Base-by-base conservation (phyloP, 1,140 invertebrate genomes). In the Camponotus pennsylvanicus region DNA sequence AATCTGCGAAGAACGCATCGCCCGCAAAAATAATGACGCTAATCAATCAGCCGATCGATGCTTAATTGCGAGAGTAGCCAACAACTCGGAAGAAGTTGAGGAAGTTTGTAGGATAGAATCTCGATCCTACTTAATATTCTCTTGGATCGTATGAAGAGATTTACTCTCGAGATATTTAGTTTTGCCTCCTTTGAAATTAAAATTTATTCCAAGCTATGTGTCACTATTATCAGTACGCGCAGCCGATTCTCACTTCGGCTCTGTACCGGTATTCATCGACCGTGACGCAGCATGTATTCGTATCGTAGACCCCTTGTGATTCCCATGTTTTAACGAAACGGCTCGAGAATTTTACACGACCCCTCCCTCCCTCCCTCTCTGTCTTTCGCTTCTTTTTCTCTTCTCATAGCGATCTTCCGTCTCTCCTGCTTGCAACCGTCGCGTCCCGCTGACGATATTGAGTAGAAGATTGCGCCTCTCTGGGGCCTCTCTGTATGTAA, bases 391-490 rank as follows among this genome's bases (percentile, higher is more conserved):
- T 49, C 18, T 18, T 52, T 52, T 52, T 18, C 15, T 52, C 15
- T 84, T 69, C 32, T 61, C 55, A 42, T 71, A 73, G 32, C 57
- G 49, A 52, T 90, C 69, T 55, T 77, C 52, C 69, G 34, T 80
- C 73, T 64, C 86, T 88, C 42, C 45, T 66, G 63, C 32, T 71
- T 15, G 78, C 78, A 70, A 79, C 42, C 71, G 61, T 59, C 83
- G 86, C 37, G 45, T 82, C 34, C 57, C 70, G 80, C 86, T 85
- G 70, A 83, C 86, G 85, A 88, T 91, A 93, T 91, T 85, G 90
- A 93, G 91, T 92, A 91, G 89, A 91, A 91, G 91, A 94, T 94
- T 93, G 92, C 86, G 87, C 78, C 79, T 27, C 27, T 27, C 27
- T 27, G 80, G 49, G 15, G 77, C 86, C 75, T 80, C 85, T 79